Conservation (phyloP, 1,140 invertebrate genomes). For the Vanessa tameamea region DNA sequence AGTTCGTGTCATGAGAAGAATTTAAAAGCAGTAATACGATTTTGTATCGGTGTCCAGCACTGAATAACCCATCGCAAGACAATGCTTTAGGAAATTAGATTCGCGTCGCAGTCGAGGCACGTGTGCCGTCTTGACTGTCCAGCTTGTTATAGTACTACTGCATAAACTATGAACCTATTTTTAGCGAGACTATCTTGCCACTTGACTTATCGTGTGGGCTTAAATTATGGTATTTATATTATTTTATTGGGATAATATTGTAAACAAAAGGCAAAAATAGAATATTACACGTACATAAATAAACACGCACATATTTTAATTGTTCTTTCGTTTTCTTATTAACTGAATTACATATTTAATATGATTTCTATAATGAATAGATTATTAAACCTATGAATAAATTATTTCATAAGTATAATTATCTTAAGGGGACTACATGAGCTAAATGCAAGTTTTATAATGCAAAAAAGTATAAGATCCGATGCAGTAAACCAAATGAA, state of each 20-base stretch:
- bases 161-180: constrained; percentile 28
- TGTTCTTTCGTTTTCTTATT: no score
- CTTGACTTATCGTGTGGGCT: not conserved
- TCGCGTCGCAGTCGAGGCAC: constrained; percentile 53
- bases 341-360: no score
- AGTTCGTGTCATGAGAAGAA: constrained; percentile 19
- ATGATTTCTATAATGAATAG: no score
- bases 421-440: no score
- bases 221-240: not conserved
- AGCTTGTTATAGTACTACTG: constrained; percentile 35
- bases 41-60: constrained; percentile 30
- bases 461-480: no score
- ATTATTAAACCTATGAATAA: no score
- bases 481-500: no score
- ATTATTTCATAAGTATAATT: no score
- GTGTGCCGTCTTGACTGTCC: constrained; percentile 51
- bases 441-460: no score
- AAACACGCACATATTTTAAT: not conserved
- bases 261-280: not conserved
- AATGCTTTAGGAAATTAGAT: constrained; percentile 63
- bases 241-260: not conserved
- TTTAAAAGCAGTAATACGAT: constrained; percentile 23
- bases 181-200: not conserved
- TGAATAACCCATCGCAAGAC: constrained; percentile 52
- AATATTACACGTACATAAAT: not conserved